These are phyloP conservation scores for Bothrops jararaca DNA, from an alignment of 2,113 vertebrate species.

Conservation along the genomic window DNA sequence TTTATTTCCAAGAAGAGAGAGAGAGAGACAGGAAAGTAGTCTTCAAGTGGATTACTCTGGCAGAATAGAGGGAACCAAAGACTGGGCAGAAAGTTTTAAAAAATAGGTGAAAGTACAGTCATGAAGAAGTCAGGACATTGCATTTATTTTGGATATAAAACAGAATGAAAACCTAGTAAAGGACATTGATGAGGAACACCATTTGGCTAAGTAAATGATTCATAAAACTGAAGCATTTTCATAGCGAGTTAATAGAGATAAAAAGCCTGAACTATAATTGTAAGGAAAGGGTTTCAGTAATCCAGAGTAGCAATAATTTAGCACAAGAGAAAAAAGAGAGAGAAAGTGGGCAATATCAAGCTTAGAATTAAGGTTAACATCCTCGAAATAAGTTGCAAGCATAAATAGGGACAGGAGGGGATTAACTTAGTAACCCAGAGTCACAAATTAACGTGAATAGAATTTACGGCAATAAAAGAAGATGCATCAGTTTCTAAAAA, in stretches of 20 bases:
- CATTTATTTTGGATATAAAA: neutral
- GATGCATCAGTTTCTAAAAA: neutral
- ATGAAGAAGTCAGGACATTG: neutral
- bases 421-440: neutral
- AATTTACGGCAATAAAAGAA: too few relatives aligned
- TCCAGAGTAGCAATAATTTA: neutral
- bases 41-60: neutral
- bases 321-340: neutral
- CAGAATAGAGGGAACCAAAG: neutral
- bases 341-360: neutral
- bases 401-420: neutral
- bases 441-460: neutral
- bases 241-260: neutral
- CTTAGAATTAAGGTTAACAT: neutral
- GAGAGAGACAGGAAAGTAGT: too few relatives aligned
- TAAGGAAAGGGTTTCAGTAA: neutral
- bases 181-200: too few relatives aligned
- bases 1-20: neutral
- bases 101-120: neutral
- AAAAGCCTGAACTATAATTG: neutral
- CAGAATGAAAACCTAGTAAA: neutral
- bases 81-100: neutral
- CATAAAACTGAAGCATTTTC: neutral
- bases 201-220: neutral
- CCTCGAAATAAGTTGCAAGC: neutral